phyloP scores from a whole-genome alignment of 2,113 vertebrate genomes.

The Ammospiza nelsoni region DNA sequence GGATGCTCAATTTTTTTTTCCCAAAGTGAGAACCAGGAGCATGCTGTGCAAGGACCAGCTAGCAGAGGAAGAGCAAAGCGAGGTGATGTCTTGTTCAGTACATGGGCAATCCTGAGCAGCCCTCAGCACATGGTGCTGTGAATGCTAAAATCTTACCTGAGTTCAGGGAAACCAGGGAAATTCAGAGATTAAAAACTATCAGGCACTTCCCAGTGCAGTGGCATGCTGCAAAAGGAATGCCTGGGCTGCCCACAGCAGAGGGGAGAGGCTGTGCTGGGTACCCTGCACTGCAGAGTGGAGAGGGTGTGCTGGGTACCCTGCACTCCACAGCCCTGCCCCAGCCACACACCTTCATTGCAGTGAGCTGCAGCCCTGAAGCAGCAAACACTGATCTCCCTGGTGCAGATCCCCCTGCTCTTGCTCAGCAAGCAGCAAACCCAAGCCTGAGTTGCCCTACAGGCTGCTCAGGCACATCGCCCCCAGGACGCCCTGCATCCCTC shows the following conservation, averaged over 20 bases:
- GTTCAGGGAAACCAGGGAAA: neutral
- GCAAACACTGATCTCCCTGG: neutral
- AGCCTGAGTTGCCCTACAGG: neutral
- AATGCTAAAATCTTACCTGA: neutral
- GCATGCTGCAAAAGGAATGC: neutral
- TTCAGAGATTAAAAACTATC: neutral
- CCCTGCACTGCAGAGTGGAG: neutral
- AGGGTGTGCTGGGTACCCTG: no score
- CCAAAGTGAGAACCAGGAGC: neutral
- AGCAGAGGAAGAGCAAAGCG: neutral
- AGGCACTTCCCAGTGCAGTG: neutral
- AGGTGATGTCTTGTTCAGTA: fast-evolving
- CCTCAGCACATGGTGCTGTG: neutral
- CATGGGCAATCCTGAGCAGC: neutral
- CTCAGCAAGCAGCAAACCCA: neutral
- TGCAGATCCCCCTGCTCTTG: neutral
- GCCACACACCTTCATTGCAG: fast-evolving
- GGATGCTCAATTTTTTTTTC: neutral
- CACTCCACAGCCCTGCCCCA: neutral
- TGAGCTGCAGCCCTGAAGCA: neutral
- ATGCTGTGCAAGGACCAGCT: fast-evolving
- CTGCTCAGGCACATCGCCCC: neutral
- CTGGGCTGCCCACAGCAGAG: neutral
- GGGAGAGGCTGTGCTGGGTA: no score
- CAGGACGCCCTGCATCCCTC: neutral